Conservation (phyloP, 2,113 vertebrate genomes). For the Ageneiosus marmoratus region DNA sequence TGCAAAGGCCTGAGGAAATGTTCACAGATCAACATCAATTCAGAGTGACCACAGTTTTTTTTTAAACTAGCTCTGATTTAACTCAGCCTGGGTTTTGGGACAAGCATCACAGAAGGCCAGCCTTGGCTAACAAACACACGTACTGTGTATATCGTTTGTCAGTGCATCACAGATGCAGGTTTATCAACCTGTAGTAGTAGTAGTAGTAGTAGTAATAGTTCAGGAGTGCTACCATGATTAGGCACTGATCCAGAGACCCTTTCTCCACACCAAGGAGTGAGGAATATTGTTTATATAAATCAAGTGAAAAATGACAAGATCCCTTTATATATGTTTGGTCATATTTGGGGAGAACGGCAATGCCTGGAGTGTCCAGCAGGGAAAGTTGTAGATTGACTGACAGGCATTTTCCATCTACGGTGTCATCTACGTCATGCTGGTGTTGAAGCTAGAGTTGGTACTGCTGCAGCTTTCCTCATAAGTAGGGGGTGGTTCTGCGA, state of each 20-base stretch:
- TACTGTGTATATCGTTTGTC: constrained; percentile 14
- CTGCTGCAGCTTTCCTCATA: constrained; percentile 95
- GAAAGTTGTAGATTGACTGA: constrained; percentile 34
- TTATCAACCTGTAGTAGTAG: constrained; percentile 12
- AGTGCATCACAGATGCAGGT: constrained; percentile 25
- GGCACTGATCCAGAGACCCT: constrained; percentile 47
- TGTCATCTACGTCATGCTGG: constrained; percentile 63
- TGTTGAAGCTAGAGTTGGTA: constrained; percentile 76
- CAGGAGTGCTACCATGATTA: constrained; percentile 42
- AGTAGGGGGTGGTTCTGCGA: constrained; percentile 90
- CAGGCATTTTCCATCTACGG: not conserved
- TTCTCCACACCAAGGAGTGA: constrained; percentile 18
- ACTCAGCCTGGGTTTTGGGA: constrained; percentile 29
- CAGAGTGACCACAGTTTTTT: not conserved
- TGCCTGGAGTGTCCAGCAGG: constrained; percentile 46
- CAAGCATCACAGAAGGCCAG: constrained; percentile 49
- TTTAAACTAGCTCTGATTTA: constrained; percentile 6
- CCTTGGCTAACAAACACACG: constrained; percentile 39
- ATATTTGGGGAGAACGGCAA: constrained; percentile 26
- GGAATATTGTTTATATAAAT: constrained; percentile 20
- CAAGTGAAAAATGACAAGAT: constrained; percentile 18
- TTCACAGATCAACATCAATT: constrained; percentile 16
- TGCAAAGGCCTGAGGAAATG: constrained; percentile 22
- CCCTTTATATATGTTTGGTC: constrained; percentile 15
- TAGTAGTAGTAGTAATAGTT: constrained; percentile 30